A percentile compares a stretch with the other conserved stretches of the same genome.
These are phyloP conservation scores for Sarotherodon lohbergeri DNA, from an alignment of 2,113 vertebrate species.

Conservation along the genomic window DNA sequence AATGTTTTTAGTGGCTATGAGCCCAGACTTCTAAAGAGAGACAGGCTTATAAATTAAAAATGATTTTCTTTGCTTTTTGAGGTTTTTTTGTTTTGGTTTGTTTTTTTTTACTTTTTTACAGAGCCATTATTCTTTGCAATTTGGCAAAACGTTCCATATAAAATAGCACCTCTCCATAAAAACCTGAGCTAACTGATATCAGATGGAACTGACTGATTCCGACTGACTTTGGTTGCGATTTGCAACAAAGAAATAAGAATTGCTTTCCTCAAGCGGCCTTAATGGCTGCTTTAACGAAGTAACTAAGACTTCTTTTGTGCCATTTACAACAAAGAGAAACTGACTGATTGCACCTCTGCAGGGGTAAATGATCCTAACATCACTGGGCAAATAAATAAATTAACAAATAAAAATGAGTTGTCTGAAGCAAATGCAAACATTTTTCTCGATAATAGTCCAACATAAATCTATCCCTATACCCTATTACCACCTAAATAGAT, in stretches of 20 bases:
- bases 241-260: background rate
- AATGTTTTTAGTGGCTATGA: background rate
- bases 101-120: fast-evolving
- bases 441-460: constrained; percentile 27
- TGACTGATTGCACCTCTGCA: constrained; percentile 33
- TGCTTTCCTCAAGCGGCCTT: background rate
- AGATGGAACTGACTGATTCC: background rate
- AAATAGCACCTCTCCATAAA: background rate
- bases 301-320: constrained; percentile 30
- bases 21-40: background rate
- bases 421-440: constrained; percentile 26
- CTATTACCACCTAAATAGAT: constrained; percentile 52
- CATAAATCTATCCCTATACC: constrained; percentile 54
- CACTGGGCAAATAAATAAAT: constrained; percentile 27
- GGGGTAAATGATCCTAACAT: constrained; percentile 12
- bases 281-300: constrained; percentile 2
- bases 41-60: background rate
- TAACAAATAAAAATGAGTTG: constrained; percentile 20
- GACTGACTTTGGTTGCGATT: background rate
- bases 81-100: background rate
- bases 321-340: constrained; percentile 30
- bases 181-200: background rate
- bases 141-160: background rate
- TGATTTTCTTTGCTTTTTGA: background rate
- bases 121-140: background rate